Conservation (phyloP, 2,113 vertebrate genomes). For the Ranitomeya variabilis region DNA sequence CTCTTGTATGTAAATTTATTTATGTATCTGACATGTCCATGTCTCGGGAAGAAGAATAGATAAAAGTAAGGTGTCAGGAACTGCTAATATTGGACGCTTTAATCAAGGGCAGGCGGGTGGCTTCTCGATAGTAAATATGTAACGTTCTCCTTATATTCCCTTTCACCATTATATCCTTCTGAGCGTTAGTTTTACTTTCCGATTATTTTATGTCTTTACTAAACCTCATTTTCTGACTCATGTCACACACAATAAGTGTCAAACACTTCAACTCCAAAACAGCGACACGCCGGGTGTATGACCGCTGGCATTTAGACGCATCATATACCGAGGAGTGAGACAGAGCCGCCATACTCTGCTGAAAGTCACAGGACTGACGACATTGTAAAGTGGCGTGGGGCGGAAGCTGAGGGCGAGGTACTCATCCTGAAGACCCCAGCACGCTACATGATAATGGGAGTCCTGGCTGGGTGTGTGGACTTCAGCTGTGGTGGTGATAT, state of each 20-base stretch:
- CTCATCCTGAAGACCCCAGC: too few relatives aligned
- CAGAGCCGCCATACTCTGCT: too few relatives aligned
- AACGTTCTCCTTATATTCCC: not conserved
- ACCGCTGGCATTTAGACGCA: not conserved
- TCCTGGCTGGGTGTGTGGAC: too few relatives aligned
- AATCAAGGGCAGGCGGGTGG: not conserved
- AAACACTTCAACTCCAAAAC: not conserved
- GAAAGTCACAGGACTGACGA: too few relatives aligned
- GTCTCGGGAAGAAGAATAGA: too few relatives aligned
- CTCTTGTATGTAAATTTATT: too few relatives aligned
- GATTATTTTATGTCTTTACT: not conserved
- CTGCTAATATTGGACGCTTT: not conserved
- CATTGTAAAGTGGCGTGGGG: too few relatives aligned
- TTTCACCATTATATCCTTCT: not conserved
- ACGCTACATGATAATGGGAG: too few relatives aligned
- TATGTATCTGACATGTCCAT: too few relatives aligned
- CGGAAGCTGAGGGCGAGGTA: too few relatives aligned
- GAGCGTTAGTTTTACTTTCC: not conserved
- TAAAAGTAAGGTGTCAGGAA: not conserved
- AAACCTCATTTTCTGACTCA: not conserved
- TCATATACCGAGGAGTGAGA: not conserved
- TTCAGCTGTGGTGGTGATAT: too few relatives aligned
- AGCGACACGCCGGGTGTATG: not conserved
- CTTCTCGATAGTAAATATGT: not conserved
- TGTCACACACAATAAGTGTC: not conserved